Evolutionary conservation across 2,888 invertebrate genomes (phyloP).

Genomic region (Chloromyia formosa): DNA sequence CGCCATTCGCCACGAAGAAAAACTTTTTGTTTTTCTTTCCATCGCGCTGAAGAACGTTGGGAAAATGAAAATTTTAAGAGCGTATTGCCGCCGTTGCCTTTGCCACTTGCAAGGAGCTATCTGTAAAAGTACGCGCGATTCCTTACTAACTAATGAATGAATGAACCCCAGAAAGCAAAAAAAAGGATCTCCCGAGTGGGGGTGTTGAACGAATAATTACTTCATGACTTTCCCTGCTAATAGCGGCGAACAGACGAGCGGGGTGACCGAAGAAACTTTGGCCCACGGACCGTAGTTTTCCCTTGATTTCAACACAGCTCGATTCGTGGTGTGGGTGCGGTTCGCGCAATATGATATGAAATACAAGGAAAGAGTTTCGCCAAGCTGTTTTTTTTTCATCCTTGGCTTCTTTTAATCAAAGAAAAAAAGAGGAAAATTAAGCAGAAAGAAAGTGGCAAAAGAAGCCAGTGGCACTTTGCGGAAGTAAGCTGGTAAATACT

Average conservation of each 20-base stretch:
- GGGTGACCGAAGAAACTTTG: not conserved
- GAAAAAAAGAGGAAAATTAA: slow-evolving; percentile 48
- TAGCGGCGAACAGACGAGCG: not conserved
- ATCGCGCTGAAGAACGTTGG: not conserved
- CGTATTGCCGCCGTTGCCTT: not conserved
- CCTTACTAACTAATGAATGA: slow-evolving; percentile 48
- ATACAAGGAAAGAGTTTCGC: slow-evolving; percentile 46
- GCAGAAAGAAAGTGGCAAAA: slow-evolving; percentile 38
- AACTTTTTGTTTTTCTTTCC: slow-evolving; percentile 31
- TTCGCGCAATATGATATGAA: slow-evolving; percentile 39
- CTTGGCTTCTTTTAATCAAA: slow-evolving; percentile 45
- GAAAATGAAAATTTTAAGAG: slow-evolving; percentile 40
- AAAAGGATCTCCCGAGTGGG: slow-evolving; percentile 42
- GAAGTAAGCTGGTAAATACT: slow-evolving; percentile 15
- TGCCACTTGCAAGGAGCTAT: not conserved
- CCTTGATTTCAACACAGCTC: slow-evolving; percentile 13
- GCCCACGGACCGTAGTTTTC: slow-evolving; percentile 38
- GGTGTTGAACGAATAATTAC: slow-evolving; percentile 50
- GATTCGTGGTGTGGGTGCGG: slow-evolving; percentile 41
- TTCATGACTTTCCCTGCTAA: slow-evolving; percentile 44
- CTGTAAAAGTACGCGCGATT: slow-evolving; percentile 44
- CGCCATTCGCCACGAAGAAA: slow-evolving; percentile 22
- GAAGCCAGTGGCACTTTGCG: slow-evolving; percentile 16
- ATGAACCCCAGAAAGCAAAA: slow-evolving; percentile 36
- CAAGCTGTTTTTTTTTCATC: slow-evolving; percentile 34